A percentile compares a stretch with the other conserved stretches of the same genome.
phyloP scores from a whole-genome alignment of 2,113 vertebrate species.

The Myotis davidii region DNA sequence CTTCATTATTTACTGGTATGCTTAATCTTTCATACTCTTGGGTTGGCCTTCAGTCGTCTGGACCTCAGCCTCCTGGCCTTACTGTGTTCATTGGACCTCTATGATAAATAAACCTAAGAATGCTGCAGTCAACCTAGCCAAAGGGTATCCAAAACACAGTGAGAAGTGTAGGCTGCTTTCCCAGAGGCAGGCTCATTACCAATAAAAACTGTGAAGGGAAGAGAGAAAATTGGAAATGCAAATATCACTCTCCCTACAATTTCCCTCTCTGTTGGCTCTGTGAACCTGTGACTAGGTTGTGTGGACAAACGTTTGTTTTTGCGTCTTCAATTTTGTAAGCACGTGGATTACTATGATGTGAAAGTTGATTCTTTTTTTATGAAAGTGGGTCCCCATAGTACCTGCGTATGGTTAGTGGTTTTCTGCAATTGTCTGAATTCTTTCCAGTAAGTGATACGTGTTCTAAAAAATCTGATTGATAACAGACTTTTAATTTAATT shows the following conservation, averaged over 20 bases:
- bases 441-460: background rate
- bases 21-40: background rate
- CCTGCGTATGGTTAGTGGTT: background rate
- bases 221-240: background rate
- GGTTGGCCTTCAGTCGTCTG: background rate
- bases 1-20: background rate
- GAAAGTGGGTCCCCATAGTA: background rate
- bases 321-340: background rate
- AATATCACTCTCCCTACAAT: background rate
- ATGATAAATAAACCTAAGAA: background rate
- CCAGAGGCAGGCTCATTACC: background rate
- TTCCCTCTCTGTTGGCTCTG: background rate
- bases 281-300: background rate
- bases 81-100: background rate
- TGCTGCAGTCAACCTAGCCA: background rate
- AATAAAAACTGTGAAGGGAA: background rate
- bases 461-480: background rate
- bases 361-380: background rate
- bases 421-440: background rate
- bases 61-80: background rate
- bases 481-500: background rate
- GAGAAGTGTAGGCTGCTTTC: background rate
- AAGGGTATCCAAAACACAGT: background rate
- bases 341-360: background rate
- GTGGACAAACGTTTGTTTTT: background rate